Conservation (phyloP, 2,113 vertebrate species). For the Dendropsophus ebraccatus region DNA sequence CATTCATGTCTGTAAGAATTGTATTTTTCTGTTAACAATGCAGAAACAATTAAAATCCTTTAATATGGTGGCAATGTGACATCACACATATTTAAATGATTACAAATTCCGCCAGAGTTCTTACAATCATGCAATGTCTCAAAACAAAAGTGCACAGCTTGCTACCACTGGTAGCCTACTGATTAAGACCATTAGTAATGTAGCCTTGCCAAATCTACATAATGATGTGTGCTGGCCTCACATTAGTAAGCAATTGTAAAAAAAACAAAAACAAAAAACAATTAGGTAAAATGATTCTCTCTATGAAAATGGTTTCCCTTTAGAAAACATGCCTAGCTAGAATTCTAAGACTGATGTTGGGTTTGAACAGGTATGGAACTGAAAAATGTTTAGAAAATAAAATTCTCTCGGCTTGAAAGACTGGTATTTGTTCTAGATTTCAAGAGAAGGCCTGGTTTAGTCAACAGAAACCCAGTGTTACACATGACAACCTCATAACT, state of each 20-base stretch:
- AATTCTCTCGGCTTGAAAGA: neutral
- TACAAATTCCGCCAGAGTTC: slow-evolving; percentile 32
- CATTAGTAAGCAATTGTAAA: neutral
- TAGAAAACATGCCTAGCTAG: slow-evolving; percentile 47
- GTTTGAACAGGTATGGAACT: neutral
- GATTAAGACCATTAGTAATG: slow-evolving; percentile 40
- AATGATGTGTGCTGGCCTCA: slow-evolving; percentile 39
- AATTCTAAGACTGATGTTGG: neutral
- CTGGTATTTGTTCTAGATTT: neutral
- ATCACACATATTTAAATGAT: slow-evolving; percentile 12
- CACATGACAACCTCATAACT: neutral
- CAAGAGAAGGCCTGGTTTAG: neutral
- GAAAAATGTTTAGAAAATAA: neutral
- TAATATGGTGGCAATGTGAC: slow-evolving; percentile 1
- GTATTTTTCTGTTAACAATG: slow-evolving; percentile 1
- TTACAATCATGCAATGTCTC: slow-evolving; percentile 44
- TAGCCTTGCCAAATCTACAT: slow-evolving; percentile 24
- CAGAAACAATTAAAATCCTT: neutral
- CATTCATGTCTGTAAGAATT: slow-evolving; percentile 5
- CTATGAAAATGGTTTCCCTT: slow-evolving; percentile 34
- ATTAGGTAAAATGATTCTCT: slow-evolving; percentile 45
- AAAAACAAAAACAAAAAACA: slow-evolving; percentile 54
- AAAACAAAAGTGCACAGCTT: neutral
- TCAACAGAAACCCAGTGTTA: neutral
- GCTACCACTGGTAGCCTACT: slow-evolving; percentile 29